A percentile compares a stretch with the other conserved stretches of the same genome.
These are phyloP conservation scores for Apostichopus californicus DNA, from an alignment of 35 echinoderm and acorn worm genomes.

Conservation along the genomic window DNA sequence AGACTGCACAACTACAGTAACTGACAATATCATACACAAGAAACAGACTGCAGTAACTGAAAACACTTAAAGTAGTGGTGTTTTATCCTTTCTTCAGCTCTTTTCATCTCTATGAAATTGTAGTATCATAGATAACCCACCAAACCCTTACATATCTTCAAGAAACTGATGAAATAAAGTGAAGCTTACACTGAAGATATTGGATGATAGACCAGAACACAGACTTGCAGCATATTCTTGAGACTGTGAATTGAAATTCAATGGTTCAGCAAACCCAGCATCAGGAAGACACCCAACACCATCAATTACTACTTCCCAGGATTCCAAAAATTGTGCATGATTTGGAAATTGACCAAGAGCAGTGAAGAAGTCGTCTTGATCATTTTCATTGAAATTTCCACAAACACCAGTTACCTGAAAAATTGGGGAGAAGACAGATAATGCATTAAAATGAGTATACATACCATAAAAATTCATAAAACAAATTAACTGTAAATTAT, in stretches of 20 bases:
- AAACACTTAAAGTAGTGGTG: too few relatives aligned
- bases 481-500: neutral
- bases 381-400: slow-evolving; percentile 51
- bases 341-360: slow-evolving; percentile 6
- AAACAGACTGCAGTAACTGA: too few relatives aligned
- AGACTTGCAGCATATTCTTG: slow-evolving; percentile 11
- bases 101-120: too few relatives aligned
- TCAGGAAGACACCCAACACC: slow-evolving; percentile 6
- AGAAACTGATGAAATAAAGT: neutral
- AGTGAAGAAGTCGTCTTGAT: slow-evolving; percentile 36
- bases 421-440: neutral
- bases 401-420: slow-evolving; percentile 42
- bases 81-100: too few relatives aligned
- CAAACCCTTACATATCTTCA: too few relatives aligned
- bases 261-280: slow-evolving; percentile 20
- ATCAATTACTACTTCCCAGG: neutral
- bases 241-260: slow-evolving; percentile 44
- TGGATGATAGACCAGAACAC: neutral
- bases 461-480: neutral
- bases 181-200: slow-evolving; percentile 16
- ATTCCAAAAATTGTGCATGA: slow-evolving; percentile 29
- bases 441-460: neutral
- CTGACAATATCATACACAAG: too few relatives aligned
- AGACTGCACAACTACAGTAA: too few relatives aligned
- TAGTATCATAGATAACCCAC: too few relatives aligned